Conservation (phyloP, 2,888 invertebrate genomes). For the Agriotes lineatus region DNA sequence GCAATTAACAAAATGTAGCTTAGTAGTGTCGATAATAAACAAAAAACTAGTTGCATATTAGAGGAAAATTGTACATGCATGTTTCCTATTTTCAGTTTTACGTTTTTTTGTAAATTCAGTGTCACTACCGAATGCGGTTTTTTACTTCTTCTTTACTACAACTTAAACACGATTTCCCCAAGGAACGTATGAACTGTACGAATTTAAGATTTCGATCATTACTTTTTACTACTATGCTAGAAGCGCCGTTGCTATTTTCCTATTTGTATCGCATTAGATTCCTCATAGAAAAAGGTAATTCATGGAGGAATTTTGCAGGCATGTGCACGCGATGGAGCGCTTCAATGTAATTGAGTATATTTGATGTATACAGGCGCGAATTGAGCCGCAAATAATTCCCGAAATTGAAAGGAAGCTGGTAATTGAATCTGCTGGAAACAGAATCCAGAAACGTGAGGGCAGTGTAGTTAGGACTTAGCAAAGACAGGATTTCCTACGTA, state of each 20-base stretch:
- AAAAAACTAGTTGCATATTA: too few relatives aligned
- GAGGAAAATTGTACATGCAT: too few relatives aligned
- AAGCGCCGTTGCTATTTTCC: slow-evolving; percentile 3
- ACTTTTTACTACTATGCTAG: too few relatives aligned
- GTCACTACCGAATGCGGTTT: too few relatives aligned
- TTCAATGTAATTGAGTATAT: slow-evolving; percentile 43
- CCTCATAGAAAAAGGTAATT: slow-evolving; percentile 14
- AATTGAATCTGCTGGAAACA: slow-evolving; percentile 51
- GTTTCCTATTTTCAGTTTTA: too few relatives aligned
- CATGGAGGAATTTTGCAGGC: slow-evolving; percentile 31
- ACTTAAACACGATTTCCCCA: too few relatives aligned
- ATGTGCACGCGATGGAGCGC: slow-evolving; percentile 37
- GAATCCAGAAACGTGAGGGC: slow-evolving; percentile 48
- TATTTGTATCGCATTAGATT: slow-evolving; percentile 19
- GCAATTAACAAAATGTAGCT: too few relatives aligned
- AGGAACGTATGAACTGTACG: too few relatives aligned
- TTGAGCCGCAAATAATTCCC: slow-evolving; percentile 49
- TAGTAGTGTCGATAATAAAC: too few relatives aligned
- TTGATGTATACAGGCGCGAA: slow-evolving; percentile 45
- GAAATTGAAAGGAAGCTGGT: slow-evolving; percentile 51
- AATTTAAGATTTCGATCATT: too few relatives aligned
- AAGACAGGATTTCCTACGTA: slow-evolving; percentile 38
- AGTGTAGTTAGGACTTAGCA: slow-evolving; percentile 42
- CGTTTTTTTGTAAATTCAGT: too few relatives aligned
- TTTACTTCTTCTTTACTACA: too few relatives aligned